Evolutionary conservation across 2,888 invertebrate species (phyloP), one percentile per base, ranked within the genome.

Genomic region (Melanotus villosus): DNA sequence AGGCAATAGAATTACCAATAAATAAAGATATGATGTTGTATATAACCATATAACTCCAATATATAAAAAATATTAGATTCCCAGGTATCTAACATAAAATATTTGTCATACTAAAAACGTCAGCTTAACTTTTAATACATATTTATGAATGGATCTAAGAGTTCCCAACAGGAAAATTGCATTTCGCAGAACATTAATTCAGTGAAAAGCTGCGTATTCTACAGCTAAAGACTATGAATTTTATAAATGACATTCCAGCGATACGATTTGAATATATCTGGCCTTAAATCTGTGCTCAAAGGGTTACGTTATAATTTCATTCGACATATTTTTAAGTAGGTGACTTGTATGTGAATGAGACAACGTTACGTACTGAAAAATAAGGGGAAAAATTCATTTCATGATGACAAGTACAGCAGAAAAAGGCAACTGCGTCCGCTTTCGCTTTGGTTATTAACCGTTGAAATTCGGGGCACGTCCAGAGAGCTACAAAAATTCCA

Each of bases 91-190:
- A n/a, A n/a, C n/a, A n/a, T n/a, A n/a, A n/a, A n/a, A n/a, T n/a
- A n/a, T n/a, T n/a, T n/a, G n/a, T n/a, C n/a, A n/a, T n/a, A n/a
- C n/a, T n/a, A n/a, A n/a, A n/a, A n/a, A n/a, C n/a, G n/a, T 26
- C 26, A 26, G 26, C 4, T 26, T 26, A 26, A 26, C 7, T 26
- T 26, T 26, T 32, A 32, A 52, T 32, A 32, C 32, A 32, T 52
- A 30, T 32, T 30, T 52, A 52, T 52, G 52, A 52, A 52, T 52
- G 52, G 52, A 30, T 52, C 18, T 26, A 26, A 14, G 32, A 52
- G 52, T 52, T 52, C 32, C 52, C 30, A 32, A 52, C 52, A 10
- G 19, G 52, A 32, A 52, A 52, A 52, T 52, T 52, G 30, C 52
- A 52, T 52, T 52, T 52, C 52, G 32, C 52, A 26, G 10, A 26